Evolutionary conservation across 2,888 invertebrate genomes (phyloP), one percentile per base, ranked within the genome.

Genomic region (Cosmia trapezina): DNA sequence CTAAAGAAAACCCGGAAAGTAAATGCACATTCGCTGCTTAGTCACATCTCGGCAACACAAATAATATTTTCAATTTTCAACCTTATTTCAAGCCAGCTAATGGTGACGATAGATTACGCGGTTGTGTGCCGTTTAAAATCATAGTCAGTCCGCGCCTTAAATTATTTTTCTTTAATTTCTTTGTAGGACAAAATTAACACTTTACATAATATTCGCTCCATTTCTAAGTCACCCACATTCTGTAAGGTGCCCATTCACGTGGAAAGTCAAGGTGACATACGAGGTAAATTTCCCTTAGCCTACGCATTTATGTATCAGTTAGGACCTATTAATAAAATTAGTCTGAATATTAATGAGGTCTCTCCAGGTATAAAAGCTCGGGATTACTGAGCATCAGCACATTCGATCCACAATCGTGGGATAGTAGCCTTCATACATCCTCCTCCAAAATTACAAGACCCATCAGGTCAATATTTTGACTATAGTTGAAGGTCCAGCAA

Each of bases 301-400:
- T 73, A 77, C 69, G 51, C 54, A 56, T 49, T 41, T 54, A 60
- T 17, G 53, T 61, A 63, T 69, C 51, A 69, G 62, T 64, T 14
- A 54, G 17, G 14, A 51, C 63, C 45, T 64, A 47, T 64, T 33
- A 43, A 67, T 73, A 65, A 67, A 77, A 51, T 67, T 51, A 19
- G 19, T 71, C 64, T 76, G 76, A 69, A 82, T 82, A 83, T 69
- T 73, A 70, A 82, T 76, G 57, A 71, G n/a, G 47, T 67, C 1
- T 19, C 47, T 69, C 51, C 62, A 64, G 37, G 70, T 82, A 82
- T 80, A 82, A 80, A 82, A 78, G 74, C 41, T 28, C 11, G 9
- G 22, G 6, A 45, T 78, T 19, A 33, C 11, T 49, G 12, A 60
- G 19, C 17, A 33, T 57, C n/a, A 68, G 14, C 57, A 75, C 73